Base-by-base conservation (phyloP, 2,888 invertebrate genomes). In the Idaea biselata region DNA sequence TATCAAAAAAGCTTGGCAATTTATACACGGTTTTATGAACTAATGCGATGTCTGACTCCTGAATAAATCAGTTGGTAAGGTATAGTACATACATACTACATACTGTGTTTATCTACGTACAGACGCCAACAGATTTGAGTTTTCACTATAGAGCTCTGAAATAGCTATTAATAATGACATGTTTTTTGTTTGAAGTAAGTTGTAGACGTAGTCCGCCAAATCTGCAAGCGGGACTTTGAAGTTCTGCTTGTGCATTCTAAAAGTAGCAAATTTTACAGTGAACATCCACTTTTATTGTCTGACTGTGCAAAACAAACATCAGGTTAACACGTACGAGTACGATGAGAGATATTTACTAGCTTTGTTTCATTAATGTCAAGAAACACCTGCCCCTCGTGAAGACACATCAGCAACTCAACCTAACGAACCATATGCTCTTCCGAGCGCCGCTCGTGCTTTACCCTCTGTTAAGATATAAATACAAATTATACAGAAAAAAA, bases 351-450 rank as follows among this genome's bases (percentile, higher is more conserved):
- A 44, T 44, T 44, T 11, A 44, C 44, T 61, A 61, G 60, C 60
- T 70, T 59, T 73, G 69, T 73, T 17, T 58, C 31, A 56, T 58
- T 69, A 73, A 71, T 69, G 63, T 65, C 63, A 68, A 64, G 70
- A 76, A 78, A 76, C 82, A 86, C 86, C 83, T 86, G 84, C 79
- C 76, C 72, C 64, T 65, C 68, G 72, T 73, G 78, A 80, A 80
- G 77, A 77, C 44, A 81, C 78, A 76, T 76, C 71, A 69, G 67
- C 74, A 75, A 73, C 81, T 78, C 82, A 82, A 82, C 82, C 79
- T 86, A 85, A 85, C 82, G 83, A 85, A 82, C 88, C 89, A 91
- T 88, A 88, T 89, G 90, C 18, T 81, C 80, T 77, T 82, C 70
- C 64, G 74, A 69, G 62, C 31, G 16, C 60, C 77, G 83, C 84